Percentiles rank a stretch among this genome's conserved stretches.
Evolutionary conservation across 2,797 vertebrate species (phyloP).

Genomic region (Brachyalestes nurse): DNA sequence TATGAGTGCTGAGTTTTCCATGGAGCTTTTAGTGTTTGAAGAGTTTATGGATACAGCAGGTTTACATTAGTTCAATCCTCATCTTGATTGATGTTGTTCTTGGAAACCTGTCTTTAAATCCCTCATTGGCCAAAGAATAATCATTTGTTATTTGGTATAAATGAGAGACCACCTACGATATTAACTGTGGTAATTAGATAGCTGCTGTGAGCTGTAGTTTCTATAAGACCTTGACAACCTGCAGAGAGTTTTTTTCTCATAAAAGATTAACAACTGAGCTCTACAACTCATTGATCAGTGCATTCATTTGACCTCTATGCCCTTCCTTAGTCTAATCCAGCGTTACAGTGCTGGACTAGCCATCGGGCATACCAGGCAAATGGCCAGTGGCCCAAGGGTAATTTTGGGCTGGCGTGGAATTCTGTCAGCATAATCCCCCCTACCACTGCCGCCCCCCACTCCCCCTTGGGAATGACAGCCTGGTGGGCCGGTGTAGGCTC

Average conservation of each 20-base stretch:
- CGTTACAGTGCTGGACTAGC: too few relatives aligned
- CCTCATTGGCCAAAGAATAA: constrained; percentile 22
- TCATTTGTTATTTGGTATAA: constrained; percentile 34
- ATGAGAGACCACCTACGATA: constrained; percentile 45
- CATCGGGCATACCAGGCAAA: too few relatives aligned
- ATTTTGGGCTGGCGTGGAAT: too few relatives aligned
- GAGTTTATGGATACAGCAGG: constrained; percentile 66
- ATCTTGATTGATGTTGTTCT: constrained; percentile 64
- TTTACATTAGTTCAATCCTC: constrained; percentile 68
- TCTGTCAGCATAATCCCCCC: too few relatives aligned
- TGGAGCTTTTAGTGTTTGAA: constrained; percentile 51
- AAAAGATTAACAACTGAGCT: neutral
- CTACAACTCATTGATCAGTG: neutral
- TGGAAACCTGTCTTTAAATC: constrained; percentile 45
- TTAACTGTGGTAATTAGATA: constrained; percentile 63
- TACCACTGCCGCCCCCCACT: too few relatives aligned
- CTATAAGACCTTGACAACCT: neutral
- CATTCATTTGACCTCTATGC: neutral
- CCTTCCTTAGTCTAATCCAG: neutral
- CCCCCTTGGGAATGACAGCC: too few relatives aligned
- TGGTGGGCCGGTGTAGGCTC: too few relatives aligned
- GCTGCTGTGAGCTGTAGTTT: constrained; percentile 58
- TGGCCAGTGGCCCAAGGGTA: too few relatives aligned
- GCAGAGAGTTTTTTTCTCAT: neutral
- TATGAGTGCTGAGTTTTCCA: constrained; percentile 66